Evolutionary conservation across 2,113 vertebrate genomes (phyloP).

Genomic region (Oplegnathus fasciatus): DNA sequence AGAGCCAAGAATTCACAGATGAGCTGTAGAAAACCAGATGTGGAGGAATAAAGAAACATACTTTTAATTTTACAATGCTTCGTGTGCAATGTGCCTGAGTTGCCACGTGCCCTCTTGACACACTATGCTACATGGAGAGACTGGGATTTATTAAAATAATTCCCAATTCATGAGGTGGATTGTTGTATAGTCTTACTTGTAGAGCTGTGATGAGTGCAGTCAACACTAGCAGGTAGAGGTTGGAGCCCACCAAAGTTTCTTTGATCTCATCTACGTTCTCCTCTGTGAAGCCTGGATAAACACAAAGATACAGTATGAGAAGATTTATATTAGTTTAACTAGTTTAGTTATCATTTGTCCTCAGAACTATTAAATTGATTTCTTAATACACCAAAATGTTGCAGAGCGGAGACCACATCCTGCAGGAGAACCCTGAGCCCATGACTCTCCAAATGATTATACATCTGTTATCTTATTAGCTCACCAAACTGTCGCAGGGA

Average conservation of each 20-base stretch:
- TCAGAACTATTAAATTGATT: neutral
- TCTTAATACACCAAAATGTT: neutral
- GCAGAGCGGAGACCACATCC: neutral
- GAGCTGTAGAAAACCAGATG: slow-evolving; percentile 83
- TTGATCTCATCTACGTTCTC: slow-evolving; percentile 97
- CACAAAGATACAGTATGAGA: neutral
- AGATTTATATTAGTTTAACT: neutral
- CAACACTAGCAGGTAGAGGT: slow-evolving; percentile 92
- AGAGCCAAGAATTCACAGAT: slow-evolving; percentile 97
- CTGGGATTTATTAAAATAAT: neutral
- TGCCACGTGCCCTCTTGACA: neutral
- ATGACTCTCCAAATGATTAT: neutral
- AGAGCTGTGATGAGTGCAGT: slow-evolving; percentile 94
- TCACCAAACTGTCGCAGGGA: slow-evolving; percentile 95
- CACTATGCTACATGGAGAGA: neutral
- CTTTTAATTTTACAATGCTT: neutral
- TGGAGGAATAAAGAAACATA: neutral
- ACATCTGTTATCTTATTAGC: slow-evolving; percentile 33
- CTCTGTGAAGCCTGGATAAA: slow-evolving; percentile 92
- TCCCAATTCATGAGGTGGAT: neutral
- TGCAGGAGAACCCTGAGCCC: neutral
- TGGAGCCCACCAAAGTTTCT: slow-evolving; percentile 94
- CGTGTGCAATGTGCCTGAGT: neutral
- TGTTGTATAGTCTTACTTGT: slow-evolving; percentile 90
- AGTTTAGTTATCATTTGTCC: neutral